Percentiles rank a stretch among this genome's conserved stretches.
Evolutionary conservation across 2,113 vertebrate genomes (phyloP).

Genomic region (Elephas maximus): DNA sequence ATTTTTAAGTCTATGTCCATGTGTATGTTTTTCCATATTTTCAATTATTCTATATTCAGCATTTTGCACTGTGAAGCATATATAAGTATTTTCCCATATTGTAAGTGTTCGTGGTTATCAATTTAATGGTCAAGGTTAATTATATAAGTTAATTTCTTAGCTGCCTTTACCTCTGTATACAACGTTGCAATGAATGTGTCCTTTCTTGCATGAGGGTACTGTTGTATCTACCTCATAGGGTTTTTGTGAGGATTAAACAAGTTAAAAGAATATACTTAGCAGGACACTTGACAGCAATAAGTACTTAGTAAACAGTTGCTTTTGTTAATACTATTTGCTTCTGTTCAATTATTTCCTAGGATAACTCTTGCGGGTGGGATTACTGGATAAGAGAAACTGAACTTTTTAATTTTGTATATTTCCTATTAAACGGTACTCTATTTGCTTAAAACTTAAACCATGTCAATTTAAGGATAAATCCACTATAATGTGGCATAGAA

Average conservation of each 20-base stretch:
- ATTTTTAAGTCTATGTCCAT: background rate
- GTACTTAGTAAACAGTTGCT: slow-evolving; percentile 6
- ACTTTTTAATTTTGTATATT: background rate
- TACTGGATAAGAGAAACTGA: slow-evolving; percentile 2
- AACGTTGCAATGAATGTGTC: background rate
- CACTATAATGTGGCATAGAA: background rate
- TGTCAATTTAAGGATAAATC: background rate
- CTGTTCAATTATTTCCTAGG: slow-evolving; percentile 31
- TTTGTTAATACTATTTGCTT: slow-evolving; percentile 37
- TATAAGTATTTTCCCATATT: background rate
- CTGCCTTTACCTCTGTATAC: background rate
- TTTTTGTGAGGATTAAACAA: slow-evolving; percentile 18
- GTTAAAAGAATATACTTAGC: background rate
- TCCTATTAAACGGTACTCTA: background rate
- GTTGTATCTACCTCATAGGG: background rate
- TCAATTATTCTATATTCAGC: background rate
- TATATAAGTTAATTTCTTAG: background rate
- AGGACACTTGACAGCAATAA: background rate
- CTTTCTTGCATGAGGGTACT: background rate
- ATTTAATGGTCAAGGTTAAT: background rate
- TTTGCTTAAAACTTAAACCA: background rate
- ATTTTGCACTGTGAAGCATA: slow-evolving; percentile 27
- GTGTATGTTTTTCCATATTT: slow-evolving; percentile 27
- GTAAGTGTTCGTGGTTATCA: background rate
- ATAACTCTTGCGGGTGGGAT: background rate